These are phyloP conservation scores for Hyles lineata DNA, from an alignment of 2,888 invertebrate species.

Conservation along the genomic window DNA sequence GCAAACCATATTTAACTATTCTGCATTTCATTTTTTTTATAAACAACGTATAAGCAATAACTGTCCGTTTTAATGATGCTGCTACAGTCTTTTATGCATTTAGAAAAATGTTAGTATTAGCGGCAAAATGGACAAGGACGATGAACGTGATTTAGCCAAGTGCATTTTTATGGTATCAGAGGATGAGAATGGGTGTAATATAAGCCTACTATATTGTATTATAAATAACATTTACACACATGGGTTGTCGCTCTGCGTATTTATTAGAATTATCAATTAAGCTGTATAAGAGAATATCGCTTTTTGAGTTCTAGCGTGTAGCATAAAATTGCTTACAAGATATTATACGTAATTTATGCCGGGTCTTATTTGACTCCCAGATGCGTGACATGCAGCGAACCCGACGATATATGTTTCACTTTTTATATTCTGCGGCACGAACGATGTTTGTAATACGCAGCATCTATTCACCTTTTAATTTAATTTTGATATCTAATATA, in stretches of 20 bases:
- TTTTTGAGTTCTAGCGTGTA: background rate
- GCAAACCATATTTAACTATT: background rate
- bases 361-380: background rate
- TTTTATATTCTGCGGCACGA: background rate
- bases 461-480: background rate
- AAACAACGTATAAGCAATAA: background rate
- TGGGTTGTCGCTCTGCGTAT: too few relatives aligned
- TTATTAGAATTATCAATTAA: too few relatives aligned
- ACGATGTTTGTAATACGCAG: background rate
- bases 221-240: too few relatives aligned
- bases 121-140: background rate
- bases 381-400: background rate
- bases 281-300: too few relatives aligned
- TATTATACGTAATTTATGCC: background rate
- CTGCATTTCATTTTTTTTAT: background rate
- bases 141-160: constrained; percentile 6
- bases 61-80: background rate
- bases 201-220: background rate
- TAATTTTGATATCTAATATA: background rate
- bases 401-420: background rate
- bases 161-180: background rate
- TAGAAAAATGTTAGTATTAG: too few relatives aligned
- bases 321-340: too few relatives aligned
- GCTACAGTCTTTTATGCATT: background rate
- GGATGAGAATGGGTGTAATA: background rate